Conservation (phyloP, 2,888 invertebrate genomes). For the Pachliopta kotzebuea region DNA sequence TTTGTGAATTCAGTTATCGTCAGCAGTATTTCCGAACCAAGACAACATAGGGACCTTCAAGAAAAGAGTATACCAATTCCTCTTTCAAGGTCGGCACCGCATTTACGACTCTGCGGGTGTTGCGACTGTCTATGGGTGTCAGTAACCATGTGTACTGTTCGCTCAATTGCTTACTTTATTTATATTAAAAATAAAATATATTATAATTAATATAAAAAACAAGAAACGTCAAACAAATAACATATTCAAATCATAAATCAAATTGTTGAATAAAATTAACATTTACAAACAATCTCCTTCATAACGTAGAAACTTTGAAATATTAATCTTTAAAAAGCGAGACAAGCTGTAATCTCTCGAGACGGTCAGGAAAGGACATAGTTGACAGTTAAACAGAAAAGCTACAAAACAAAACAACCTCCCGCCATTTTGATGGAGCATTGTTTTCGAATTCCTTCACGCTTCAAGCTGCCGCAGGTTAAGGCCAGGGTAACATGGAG, state of each 20-base stretch:
- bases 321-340: slow-evolving; percentile 5
- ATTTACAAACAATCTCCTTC: not conserved
- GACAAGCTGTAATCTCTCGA: slow-evolving; percentile 8
- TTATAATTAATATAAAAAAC: too few relatives aligned
- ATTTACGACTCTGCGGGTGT: not conserved
- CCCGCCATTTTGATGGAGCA: slow-evolving; percentile 56
- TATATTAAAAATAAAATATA: too few relatives aligned
- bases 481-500: slow-evolving; percentile 48
- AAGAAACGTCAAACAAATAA: too few relatives aligned
- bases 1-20: too few relatives aligned
- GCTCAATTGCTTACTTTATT: not conserved
- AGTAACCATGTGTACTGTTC: too few relatives aligned
- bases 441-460: slow-evolving; percentile 76
- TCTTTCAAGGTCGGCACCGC: not conserved
- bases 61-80: too few relatives aligned
- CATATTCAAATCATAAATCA: too few relatives aligned
- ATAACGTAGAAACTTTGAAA: not conserved
- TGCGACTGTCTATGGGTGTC: not conserved
- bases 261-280: not conserved
- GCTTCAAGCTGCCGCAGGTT: slow-evolving; percentile 50
- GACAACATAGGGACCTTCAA: too few relatives aligned
- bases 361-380: slow-evolving; percentile 27
- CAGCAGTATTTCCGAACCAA: too few relatives aligned
- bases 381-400: slow-evolving; percentile 47
- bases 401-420: slow-evolving; percentile 56